Percentiles rank a stretch among this genome's conserved stretches.
phyloP scores from a whole-genome alignment of 2,888 invertebrate genomes.

The Hypena proboscidalis region DNA sequence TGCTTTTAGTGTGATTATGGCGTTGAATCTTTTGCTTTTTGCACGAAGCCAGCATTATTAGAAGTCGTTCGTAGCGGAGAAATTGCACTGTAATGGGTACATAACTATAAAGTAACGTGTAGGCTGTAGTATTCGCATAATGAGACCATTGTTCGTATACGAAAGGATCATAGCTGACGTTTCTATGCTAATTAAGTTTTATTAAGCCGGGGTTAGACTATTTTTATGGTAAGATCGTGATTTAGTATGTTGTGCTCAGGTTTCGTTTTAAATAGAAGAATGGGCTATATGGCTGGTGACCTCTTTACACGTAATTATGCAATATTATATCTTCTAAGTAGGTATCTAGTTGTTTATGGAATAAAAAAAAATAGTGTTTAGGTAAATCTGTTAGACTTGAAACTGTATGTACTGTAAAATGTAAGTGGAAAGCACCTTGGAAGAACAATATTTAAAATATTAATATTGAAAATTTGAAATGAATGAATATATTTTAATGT shows the following conservation, averaged over 20 bases:
- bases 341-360: too few species aligned
- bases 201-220: constrained; percentile 18
- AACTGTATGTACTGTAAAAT: too few species aligned
- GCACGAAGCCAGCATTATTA: constrained; percentile 62
- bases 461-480: too few species aligned
- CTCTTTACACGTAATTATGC: too few species aligned
- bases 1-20: constrained; percentile 80
- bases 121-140: constrained; percentile 43
- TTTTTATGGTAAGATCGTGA: constrained; percentile 15
- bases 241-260: constrained; percentile 1
- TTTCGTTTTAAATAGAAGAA: too few species aligned
- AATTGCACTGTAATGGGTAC: constrained; percentile 58
- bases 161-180: constrained; percentile 27
- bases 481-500: too few species aligned
- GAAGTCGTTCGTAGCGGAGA: constrained; percentile 60
- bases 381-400: too few species aligned
- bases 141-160: constrained; percentile 49
- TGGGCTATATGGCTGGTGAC: too few species aligned
- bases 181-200: constrained; percentile 40
- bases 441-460: too few species aligned
- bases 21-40: constrained; percentile 67
- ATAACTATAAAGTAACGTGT: constrained; percentile 36
- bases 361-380: too few species aligned
- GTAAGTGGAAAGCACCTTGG: too few species aligned
- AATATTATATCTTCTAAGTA: too few species aligned